These are phyloP conservation scores for Drosophila melanogaster DNA, from an alignment of 1,140 invertebrate genomes.

Conservation along the genomic window DNA sequence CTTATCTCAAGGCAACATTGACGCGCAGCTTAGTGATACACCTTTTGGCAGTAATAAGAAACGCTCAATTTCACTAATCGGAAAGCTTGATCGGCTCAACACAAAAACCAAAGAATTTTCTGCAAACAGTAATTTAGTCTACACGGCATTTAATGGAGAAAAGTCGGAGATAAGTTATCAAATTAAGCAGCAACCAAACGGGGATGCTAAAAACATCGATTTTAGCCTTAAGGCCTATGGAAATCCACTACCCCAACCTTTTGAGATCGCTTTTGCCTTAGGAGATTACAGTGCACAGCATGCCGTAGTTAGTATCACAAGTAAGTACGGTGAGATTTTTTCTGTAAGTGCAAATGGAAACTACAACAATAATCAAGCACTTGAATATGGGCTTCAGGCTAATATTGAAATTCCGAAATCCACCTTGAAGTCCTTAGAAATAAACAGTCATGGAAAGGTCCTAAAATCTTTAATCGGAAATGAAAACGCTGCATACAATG, in stretches of 20 bases:
- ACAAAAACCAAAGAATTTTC: slow-evolving; percentile 84
- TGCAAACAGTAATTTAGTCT: slow-evolving; percentile 77
- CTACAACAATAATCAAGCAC: slow-evolving; percentile 69
- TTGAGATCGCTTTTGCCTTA: slow-evolving; percentile 60
- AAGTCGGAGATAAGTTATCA: slow-evolving; percentile 60
- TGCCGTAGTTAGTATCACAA: slow-evolving; percentile 48
- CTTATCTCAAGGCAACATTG: slow-evolving; percentile 63
- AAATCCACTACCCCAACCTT: slow-evolving; percentile 78
- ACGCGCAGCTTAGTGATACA: slow-evolving; percentile 74
- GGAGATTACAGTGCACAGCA: slow-evolving; percentile 64
- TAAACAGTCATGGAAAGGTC: slow-evolving; percentile 69
- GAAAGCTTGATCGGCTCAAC: slow-evolving; percentile 85
- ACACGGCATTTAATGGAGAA: slow-evolving; percentile 74
- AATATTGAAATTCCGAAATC: slow-evolving; percentile 85
- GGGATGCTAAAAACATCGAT: slow-evolving; percentile 62
- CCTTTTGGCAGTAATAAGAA: slow-evolving; percentile 82
- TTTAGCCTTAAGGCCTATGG: slow-evolving; percentile 71
- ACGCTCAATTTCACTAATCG: slow-evolving; percentile 73
- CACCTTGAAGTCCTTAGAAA: slow-evolving; percentile 85
- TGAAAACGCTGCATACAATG: slow-evolving; percentile 6
- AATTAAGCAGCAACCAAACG: slow-evolving; percentile 66
- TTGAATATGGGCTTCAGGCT: slow-evolving; percentile 71
- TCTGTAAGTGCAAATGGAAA: slow-evolving; percentile 82
- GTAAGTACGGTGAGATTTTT: slow-evolving; percentile 63
- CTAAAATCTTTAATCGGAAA: slow-evolving; percentile 23